Evolutionary conservation across 2,888 invertebrate species (phyloP), one percentile per base, ranked within the genome.

Genomic region (Ectobius pallidus): DNA sequence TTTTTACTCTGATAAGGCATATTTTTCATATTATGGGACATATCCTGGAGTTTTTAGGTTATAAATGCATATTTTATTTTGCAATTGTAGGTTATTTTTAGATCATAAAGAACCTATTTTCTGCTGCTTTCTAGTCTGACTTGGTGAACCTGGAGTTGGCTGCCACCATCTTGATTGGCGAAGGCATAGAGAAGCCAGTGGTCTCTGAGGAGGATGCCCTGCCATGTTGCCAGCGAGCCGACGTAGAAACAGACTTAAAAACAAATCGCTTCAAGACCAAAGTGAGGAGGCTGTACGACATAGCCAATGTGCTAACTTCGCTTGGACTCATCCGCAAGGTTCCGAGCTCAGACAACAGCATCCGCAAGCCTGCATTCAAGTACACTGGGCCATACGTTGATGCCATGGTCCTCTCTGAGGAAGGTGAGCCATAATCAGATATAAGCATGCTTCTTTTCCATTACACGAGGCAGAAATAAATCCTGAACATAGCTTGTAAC

Each of bases 231-330:
- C 27, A 42, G 30, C 86, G 87, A 25, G 85, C 85, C 1, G 44
- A 75, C 86, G 86, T 76, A 75, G 69, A 39, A 39, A 7, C 22
- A 34, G 27, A 11, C 22, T n/a, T 1, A 1, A 69, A n/a, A 11
- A n/a, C 18, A 30, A 61, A 11, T n/a, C 11, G 20, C 7, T 42
- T 87, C 82, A 86, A 88, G 84, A 91, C 91, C 34, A 90, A 91
- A 85, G 89, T 90, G 75, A 86, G 92, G 74, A 86, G 92, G 76
- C 85, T 92, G 34, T 92, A 92, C 82, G 92, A 92, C 81, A 92
- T 92, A 78, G 92, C 92, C 73, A 92, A 92, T 83, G 91, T 92
- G 77, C 86, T 92, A 78, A 89, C 91, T 77, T 91, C 91, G 74
- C 88, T 92, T 81, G 88, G 89, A 78, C 86, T 92, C 77, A 91